Evolutionary conservation across 2,113 vertebrate genomes (phyloP), one percentile per base, ranked within the genome.

Genomic region (Callithrix jacchus): DNA sequence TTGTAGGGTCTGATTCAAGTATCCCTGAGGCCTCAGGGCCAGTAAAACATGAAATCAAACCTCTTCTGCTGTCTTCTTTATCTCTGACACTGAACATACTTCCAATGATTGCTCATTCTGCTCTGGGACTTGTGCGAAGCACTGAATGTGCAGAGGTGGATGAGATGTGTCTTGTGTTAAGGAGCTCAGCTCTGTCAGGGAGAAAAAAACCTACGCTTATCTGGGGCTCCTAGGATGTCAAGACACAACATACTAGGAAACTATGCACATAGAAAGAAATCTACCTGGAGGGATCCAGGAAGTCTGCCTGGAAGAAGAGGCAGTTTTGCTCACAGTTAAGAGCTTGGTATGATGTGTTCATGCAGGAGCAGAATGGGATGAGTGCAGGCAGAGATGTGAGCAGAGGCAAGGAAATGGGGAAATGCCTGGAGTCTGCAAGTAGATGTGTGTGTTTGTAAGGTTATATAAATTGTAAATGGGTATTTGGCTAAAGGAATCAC

Each of bases 51-150:
- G 14, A 77, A 3, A 18, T 52, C 11, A 0, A 32, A 7, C 45
- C 5, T 32, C 52, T 54, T 27, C 0, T 70, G 5, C 2, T 1
- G 6, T 8, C 30, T 17, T 18, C 13, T 52, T 1, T 4, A 37
- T 37, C 40, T 23, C 13, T 23, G 23, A 1, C 42, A 56, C n/a
- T 10, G 40, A 40, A 18, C 61, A 25, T 8, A 47, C 74, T n/a
- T 30, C 14, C 4, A 27, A 17, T 6, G 14, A 25, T 14, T 13
- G 0, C 16, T 30, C 23, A 13, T 0, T 40, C 64, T 49, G 42
- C 52, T 35, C n/a, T 5, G 16, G 61, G n/a, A 61, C n/a, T 61
- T 32, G 23, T 66, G n/a, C 11, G 27, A 54, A 52, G 77, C 73
- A 16, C 8, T 2, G 0, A 11, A 32, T 42, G 3, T 58, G 8